These are phyloP conservation scores for Charaxes varanes DNA, from an alignment of 1,140 invertebrate genomes.

Conservation along the genomic window DNA sequence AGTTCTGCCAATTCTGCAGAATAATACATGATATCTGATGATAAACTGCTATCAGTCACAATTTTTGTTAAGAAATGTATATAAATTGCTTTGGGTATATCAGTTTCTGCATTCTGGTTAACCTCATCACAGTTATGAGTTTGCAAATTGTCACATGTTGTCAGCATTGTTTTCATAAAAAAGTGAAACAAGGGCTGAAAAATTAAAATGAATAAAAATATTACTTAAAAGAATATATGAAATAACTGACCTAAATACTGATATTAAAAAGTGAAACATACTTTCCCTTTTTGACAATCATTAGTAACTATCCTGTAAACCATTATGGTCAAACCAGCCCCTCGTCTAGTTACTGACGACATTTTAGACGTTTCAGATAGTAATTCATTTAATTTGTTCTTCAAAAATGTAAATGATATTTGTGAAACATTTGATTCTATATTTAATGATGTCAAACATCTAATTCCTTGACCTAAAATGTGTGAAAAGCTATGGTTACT, in stretches of 20 bases:
- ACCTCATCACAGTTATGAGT: conserved; percentile 11
- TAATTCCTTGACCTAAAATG: conserved; percentile 48
- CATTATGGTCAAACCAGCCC: conserved; percentile 86
- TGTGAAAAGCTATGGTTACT: no score
- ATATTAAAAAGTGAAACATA: no score
- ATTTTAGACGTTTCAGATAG: conserved; percentile 44
- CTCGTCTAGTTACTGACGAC: conserved; percentile 79
- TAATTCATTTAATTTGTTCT: conserved; percentile 53
- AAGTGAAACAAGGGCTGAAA: conserved; percentile 58
- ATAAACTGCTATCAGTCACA: conserved; percentile 61
- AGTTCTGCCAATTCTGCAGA: conserved; percentile 54
- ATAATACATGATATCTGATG: conserved; percentile 63
- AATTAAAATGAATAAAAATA: conserved; percentile 1
- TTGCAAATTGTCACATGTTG: conserved; percentile 27
- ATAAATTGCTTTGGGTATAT: conserved; percentile 62
- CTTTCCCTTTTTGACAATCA: conserved; percentile 75
- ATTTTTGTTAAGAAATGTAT: conserved; percentile 65
- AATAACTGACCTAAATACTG: no score
- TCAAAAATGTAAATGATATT: conserved; percentile 42
- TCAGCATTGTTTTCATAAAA: conserved; percentile 44
- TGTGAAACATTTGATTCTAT: conserved; percentile 28
- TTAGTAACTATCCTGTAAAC: conserved; percentile 82
- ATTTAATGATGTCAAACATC: conserved; percentile 44
- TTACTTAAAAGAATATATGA: no score
- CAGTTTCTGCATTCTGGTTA: conserved; percentile 35